phyloP scores from a whole-genome alignment of 2,888 invertebrate genomes.

The Ephialtes manifestator region DNA sequence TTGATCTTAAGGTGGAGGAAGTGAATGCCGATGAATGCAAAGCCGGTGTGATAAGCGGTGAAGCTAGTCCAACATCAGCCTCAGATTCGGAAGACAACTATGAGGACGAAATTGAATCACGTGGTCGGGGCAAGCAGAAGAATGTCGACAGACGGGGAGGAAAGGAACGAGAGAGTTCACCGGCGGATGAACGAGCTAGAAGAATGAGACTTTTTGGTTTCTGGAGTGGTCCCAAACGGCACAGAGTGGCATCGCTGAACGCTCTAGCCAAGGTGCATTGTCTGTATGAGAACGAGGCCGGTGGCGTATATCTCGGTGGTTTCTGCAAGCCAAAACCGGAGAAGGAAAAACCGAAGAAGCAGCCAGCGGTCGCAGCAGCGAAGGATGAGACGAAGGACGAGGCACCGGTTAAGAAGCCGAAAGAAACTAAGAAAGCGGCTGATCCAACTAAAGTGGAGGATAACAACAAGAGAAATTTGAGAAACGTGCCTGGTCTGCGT shows the following conservation, averaged over 20 bases:
- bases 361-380: slow-evolving; percentile 81
- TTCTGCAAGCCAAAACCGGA: slow-evolving; percentile 87
- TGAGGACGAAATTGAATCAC: slow-evolving; percentile 85
- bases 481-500: slow-evolving; percentile 91
- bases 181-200: slow-evolving; percentile 82
- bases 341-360: slow-evolving; percentile 86
- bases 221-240: slow-evolving; percentile 93
- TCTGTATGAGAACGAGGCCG: slow-evolving; percentile 95
- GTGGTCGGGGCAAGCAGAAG: slow-evolving; percentile 83
- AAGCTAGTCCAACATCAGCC: slow-evolving; percentile 66
- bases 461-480: slow-evolving; percentile 90
- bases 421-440: slow-evolving; percentile 67
- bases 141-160: slow-evolving; percentile 72
- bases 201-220: slow-evolving; percentile 89
- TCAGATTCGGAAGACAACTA: slow-evolving; percentile 77
- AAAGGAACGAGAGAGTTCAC: slow-evolving; percentile 74
- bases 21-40: slow-evolving; percentile 70
- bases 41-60: slow-evolving; percentile 63
- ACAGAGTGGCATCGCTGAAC: slow-evolving; percentile 95
- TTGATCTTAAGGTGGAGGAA: slow-evolving; percentile 77
- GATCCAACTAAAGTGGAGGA: slow-evolving; percentile 78
- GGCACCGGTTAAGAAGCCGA: slow-evolving; percentile 62
- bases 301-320: slow-evolving; percentile 89
- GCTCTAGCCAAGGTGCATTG: slow-evolving; percentile 96
- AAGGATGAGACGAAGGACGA: slow-evolving; percentile 74